Evolutionary conservation across 2,888 invertebrate genomes (phyloP), one percentile per base, ranked within the genome.

Genomic region (Bursaphelenchus okinawaensis): DNA sequence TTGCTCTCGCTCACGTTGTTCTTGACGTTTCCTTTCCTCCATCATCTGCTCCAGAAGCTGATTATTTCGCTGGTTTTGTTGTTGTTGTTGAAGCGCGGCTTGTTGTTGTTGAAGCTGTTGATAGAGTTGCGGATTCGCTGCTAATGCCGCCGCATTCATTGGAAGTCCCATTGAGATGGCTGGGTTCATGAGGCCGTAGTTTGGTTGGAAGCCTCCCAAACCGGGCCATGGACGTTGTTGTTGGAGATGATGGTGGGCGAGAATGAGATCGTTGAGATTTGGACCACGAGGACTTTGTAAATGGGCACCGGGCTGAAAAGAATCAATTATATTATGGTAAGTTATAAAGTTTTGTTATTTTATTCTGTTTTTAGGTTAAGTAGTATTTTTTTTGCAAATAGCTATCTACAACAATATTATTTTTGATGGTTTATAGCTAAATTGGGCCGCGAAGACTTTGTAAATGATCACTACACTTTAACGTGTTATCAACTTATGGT

Each of bases 21-120:
- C 22, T 1, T 50, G 50, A 1, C 22, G 24, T 29, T 59, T 31
- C 19, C 27, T 23, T 19, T 56, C 26, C 29, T 56, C 26, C 22
- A 24, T 24, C 19, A 27, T 27, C 26, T 23, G 26, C 54, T 54
- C 24, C 16, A 54, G 19, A 16, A 54, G 12, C 54, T 19, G 54
- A n/a, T n/a, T n/a, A n/a, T n/a, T n/a, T n/a, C n/a, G 54, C 57
- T 22, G 57, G 4, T 23, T 56, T 22, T 20, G 19, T 26, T 12
- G 51, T 20, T 28, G 23, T 9, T 26, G 19, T 16, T 19, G 57
- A 20, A n/a, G 57, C 19, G 16, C n/a, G 2, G 7, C 52, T 1
- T 16, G n/a, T 52, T 52, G 52, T 6, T 63, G 52, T 9, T 52
- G 65, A 16, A 64, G 65, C 31, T 64, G 65, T n/a, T 55, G 65